Percentiles rank a stretch among this genome's conserved stretches.
phyloP scores from a whole-genome alignment of 2,797 vertebrate genomes.

The Manis crassicaudata region DNA sequence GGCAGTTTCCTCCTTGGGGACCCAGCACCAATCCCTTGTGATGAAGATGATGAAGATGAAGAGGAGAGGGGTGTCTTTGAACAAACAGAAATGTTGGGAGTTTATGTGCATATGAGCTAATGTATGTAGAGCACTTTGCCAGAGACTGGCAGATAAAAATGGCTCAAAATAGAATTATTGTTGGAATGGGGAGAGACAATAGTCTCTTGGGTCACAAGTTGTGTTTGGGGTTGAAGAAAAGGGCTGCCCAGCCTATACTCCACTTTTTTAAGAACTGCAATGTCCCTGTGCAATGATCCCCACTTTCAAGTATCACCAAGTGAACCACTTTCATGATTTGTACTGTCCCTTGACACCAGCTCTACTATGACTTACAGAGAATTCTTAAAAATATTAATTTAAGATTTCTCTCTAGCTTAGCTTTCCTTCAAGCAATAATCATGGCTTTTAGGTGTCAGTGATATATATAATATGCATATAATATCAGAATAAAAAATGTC shows the following conservation, averaged over 20 bases:
- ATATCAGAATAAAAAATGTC: conserved; percentile 1
- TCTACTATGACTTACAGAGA: background rate
- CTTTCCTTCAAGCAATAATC: conserved; percentile 27
- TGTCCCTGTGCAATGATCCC: background rate
- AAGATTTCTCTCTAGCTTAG: conserved; percentile 27
- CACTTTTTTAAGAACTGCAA: conserved; percentile 36
- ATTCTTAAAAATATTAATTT: conserved; percentile 3
- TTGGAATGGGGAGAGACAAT: background rate
- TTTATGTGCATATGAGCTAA: background rate
- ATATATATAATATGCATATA: background rate
- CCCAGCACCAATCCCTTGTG: background rate
- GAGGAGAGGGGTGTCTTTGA: background rate
- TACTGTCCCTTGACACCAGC: background rate
- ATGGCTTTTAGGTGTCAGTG: background rate
- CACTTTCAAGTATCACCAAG: background rate
- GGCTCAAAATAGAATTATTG: conserved; percentile 25
- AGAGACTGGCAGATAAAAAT: background rate
- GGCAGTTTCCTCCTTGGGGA: background rate
- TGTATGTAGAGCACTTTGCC: background rate
- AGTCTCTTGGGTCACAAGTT: background rate
- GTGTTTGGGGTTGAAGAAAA: background rate
- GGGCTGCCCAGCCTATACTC: background rate
- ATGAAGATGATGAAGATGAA: background rate
- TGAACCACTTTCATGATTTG: background rate
- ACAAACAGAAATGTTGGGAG: background rate